Evolutionary conservation across 1,140 invertebrate genomes (phyloP), one percentile per base, ranked within the genome.

Genomic region (Mylabris phalerata): DNA sequence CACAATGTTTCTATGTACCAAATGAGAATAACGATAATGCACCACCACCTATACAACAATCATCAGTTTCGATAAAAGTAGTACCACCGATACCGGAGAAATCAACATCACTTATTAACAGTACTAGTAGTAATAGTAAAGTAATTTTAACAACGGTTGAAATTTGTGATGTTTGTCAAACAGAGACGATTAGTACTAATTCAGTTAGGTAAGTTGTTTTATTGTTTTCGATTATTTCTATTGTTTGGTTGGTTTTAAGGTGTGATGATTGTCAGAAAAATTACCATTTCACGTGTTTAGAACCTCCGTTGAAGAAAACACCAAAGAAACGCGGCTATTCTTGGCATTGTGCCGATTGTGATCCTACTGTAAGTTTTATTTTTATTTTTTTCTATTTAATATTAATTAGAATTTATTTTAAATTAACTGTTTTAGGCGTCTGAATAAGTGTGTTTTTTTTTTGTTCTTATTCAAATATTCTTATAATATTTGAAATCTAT

Each of bases 271-370:
- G 94, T 75, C 80, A 83, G 68, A 87, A 90, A 70, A 85, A 88
- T 62, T 96, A 93, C 77, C 93, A 97, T 76, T 95, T 95, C 72
- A 83, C 82, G 27, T 97, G 94, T 75, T 77, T 96, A 55, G 89
- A 94, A 74, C 94, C 94, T 41, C 93, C 93, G 2, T 80, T 93
- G 1, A 95, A 93, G 74, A 95, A 95, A 74, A 90, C 91, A 45
- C 94, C 93, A 2, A 96, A 96, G 78, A 86, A 87, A 61, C 82
- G 92, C 55, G 93, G 93, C 41, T 96, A 95, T 74, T 92, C 90
- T 4, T 97, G 94, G 94, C 91, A 93, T 74, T 97, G 94, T 78
- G 91, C 90, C 47, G 90, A 94, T 72, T 97, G 93, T 81, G 92
- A 95, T 80, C 89, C 90, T 50, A 92, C 90, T 66, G 90, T 88